Evolutionary conservation across 2,888 invertebrate species (phyloP), one percentile per base, ranked within the genome.

Genomic region (Andrena trimmerana): DNA sequence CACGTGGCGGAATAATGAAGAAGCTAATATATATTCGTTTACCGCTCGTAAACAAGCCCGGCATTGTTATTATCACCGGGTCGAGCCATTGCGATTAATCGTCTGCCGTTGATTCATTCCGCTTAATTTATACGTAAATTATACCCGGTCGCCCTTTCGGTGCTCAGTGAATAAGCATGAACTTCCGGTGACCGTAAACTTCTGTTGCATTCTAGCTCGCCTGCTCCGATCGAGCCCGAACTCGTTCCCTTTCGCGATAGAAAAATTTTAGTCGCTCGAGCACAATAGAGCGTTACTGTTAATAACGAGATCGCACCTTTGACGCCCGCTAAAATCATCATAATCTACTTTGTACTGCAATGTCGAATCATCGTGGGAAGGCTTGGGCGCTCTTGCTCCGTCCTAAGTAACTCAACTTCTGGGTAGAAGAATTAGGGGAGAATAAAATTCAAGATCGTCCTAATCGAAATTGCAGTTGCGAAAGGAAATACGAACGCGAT

Each of bases 71-170:
- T 91, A 90, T 92, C 89, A 89, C 90, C 63, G 88, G 90, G 50
- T 10, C 84, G 86, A 86, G 83, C 88, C 86, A 92, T 89, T 89
- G 90, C 90, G 90, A 92, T 92, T 92, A 93, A 92, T 92, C 91
- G 91, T 85, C 89, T 88, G 88, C 91, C 90, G 92, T 93, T 93
- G 92, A 93, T 93, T 93, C 92, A 92, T 92, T 90, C 90, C 85
- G 85, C 84, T 91, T 92, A 92, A 93, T 93, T 93, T 92, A 90
- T 92, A 91, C 92, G 92, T 90, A 91, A 92, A 93, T 93, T 92
- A 91, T 92, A 90, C 90, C 85, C 89, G 88, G 91, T 86, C 92
- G 91, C 91, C 92, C 92, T 92, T 91, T 92, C 89, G 90, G 90
- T 90, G 91, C 91, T 90, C 90, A 90, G 91, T 92, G 93, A 93